phyloP scores from a whole-genome alignment of 2,113 vertebrate genomes.

The Pycnonotus jocosus region DNA sequence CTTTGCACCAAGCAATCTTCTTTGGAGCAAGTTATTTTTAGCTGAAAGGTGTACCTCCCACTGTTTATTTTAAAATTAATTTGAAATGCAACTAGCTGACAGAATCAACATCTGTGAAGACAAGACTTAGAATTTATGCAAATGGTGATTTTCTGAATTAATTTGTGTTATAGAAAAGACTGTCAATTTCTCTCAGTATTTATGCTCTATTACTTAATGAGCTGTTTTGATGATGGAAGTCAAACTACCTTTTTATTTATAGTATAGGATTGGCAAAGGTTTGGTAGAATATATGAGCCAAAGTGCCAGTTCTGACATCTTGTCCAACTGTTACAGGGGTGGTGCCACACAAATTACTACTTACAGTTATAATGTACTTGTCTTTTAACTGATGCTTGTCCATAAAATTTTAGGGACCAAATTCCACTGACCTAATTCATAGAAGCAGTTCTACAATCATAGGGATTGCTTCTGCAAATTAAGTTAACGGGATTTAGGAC shows the following conservation, averaged over 20 bases:
- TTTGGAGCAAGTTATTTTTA: slow-evolving; percentile 68
- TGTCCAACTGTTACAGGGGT: not conserved
- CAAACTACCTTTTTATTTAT: slow-evolving; percentile 62
- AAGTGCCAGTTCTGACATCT: not conserved
- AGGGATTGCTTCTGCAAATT: not conserved
- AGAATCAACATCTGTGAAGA: slow-evolving; percentile 77
- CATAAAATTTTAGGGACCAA: not conserved
- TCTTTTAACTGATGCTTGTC: not conserved
- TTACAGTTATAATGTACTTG: not conserved
- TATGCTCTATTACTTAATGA: slow-evolving; percentile 69
- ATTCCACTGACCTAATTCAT: not conserved
- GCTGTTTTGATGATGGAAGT: slow-evolving; percentile 65
- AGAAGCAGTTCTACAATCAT: not conserved
- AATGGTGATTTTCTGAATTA: slow-evolving; percentile 72
- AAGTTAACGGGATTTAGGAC: not conserved
- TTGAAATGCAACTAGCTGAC: slow-evolving; percentile 75
- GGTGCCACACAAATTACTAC: not conserved
- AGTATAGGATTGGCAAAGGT: slow-evolving; percentile 23
- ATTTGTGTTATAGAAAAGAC: slow-evolving; percentile 64
- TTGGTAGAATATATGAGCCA: not conserved
- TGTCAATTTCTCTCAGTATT: slow-evolving; percentile 68
- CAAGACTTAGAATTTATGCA: slow-evolving; percentile 74
- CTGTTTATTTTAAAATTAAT: slow-evolving; percentile 75
- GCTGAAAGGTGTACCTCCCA: slow-evolving; percentile 69
- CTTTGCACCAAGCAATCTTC: slow-evolving; percentile 13